Evolutionary conservation across 1,140 invertebrate species (phyloP), one percentile per base, ranked within the genome.

Genomic region (Drosophila rhopaloa): DNA sequence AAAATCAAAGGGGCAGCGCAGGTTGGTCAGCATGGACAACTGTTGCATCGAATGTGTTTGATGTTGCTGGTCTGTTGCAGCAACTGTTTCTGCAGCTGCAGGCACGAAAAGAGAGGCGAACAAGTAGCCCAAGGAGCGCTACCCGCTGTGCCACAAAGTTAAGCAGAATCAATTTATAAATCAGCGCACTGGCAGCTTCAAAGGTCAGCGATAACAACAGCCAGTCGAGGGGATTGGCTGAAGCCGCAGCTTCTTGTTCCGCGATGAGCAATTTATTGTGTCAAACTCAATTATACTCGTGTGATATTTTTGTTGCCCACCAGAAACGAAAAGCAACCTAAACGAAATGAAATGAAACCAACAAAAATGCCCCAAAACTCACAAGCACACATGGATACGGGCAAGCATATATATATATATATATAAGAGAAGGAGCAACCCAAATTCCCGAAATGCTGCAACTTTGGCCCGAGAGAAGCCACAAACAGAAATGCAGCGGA

Each of bases 241-340:
- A 51, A 53, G 58, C 29, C 1, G 29, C 16, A 54, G 70, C 62
- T 62, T 68, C 75, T 81, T 61, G 75, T 82, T 71, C 68, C 67
- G 80, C 76, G 89, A 85, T 91, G 89, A 91, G 89, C 90, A 91
- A 91, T 91, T 91, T 91, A 91, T 91, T 91, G 90, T 91, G 90
- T 91, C 90, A 91, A 91, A 91, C 90, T 91, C 89, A 91, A 91
- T 91, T 91, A 91, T 91, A 91, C 89, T 88, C 84, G 84, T 88
- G 84, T 88, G 84, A 88, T 88, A 88, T 88, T 88, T 88, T 84
- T 84, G 84, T 89, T 83, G 84, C 65, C 85, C 77, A 74, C 76
- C 76, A 74, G 84, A 80, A 68, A 77, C 57, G 40, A 73, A 63
- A 75, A 51, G 27, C 19, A 75, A 7, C 47, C 11, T 27, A 50